These are phyloP conservation scores for Catharus minimus DNA, from an alignment of 2,113 vertebrate genomes.

Conservation along the genomic window DNA sequence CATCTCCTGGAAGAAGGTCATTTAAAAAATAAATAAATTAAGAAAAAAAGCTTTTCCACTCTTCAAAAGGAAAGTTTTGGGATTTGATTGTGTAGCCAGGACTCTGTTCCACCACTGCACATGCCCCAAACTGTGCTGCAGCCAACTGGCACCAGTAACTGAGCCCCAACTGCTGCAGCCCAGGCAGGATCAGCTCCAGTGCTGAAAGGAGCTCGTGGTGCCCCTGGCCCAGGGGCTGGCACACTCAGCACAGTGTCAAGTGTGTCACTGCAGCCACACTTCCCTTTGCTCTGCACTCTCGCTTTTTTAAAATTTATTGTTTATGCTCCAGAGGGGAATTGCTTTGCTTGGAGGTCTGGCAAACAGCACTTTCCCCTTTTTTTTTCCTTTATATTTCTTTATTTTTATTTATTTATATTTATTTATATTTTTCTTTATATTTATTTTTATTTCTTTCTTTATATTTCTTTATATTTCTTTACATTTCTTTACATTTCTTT, in stretches of 20 bases:
- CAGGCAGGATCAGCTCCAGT: not conserved
- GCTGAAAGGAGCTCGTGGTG: not conserved
- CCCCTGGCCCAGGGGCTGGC: not conserved
- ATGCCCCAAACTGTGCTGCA: not conserved
- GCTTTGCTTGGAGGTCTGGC: not conserved
- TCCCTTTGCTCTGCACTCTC: not conserved
- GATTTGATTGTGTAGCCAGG: not conserved
- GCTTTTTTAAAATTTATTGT: not conserved
- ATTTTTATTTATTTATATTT: not conserved
- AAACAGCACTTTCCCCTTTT: not conserved
- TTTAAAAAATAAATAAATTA: not conserved
- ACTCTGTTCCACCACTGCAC: not conserved
- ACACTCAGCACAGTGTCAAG: not conserved
- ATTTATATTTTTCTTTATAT: no score
- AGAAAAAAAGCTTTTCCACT: conserved; percentile 2
- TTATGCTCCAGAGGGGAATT: not conserved
- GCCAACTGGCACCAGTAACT: not conserved
- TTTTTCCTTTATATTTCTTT: not conserved
- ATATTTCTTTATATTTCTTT: no score
- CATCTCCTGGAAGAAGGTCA: not conserved
- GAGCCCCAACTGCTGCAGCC: not conserved
- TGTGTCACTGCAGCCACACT: not conserved
- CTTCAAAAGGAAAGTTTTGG: conserved; percentile 20
- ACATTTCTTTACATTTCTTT: no score
- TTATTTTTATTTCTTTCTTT: no score